Evolutionary conservation across 2,888 invertebrate genomes (phyloP), one percentile per base, ranked within the genome.

Genomic region (Labia minor): DNA sequence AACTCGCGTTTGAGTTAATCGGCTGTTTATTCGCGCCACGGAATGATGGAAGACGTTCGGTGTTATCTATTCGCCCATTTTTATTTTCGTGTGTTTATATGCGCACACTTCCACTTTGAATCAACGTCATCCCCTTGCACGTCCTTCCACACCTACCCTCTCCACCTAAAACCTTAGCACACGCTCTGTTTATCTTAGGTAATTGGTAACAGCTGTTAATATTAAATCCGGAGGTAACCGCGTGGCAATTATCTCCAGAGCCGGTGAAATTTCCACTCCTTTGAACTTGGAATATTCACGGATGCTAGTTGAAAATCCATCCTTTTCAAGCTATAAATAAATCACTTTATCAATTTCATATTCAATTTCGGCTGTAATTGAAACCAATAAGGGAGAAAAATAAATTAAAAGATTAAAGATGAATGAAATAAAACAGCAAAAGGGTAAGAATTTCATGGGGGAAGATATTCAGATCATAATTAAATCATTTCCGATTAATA

Each of bases 151-250:
- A 2, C 14, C n/a, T 14, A 14, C 2, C 4, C 49, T 49, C 49
- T 33, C 33, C 33, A 8, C 49, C 49, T 49, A 49, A 4, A 10
- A 49, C 49, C 49, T 49, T 49, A 49, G 14, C 49, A 49, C 49
- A 49, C 49, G 49, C 49, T 49, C 49, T 49, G 49, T 49, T 49
- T 49, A 49, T 49, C 49, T 49, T 49, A 49, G 49, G 49, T 49
- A 49, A 49, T 49, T 49, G 49, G 49, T 49, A 49, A 49, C 49
- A 49, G 49, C 49, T 49, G 49, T 49, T 49, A 49, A 49, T 49
- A 49, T 49, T 49, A 49, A 49, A 49, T 49, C 49, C 49, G 49
- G 49, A 49, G 49, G 49, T 49, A 49, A 49, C 49, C 49, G 49
- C 49, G n/a, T 49, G 49, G 49, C 49, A 49, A 49, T 49, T 49